Evolutionary conservation across 2,888 invertebrate species (phyloP), one percentile per base, ranked within the genome.

Genomic region (Ypsolopha scabrella): DNA sequence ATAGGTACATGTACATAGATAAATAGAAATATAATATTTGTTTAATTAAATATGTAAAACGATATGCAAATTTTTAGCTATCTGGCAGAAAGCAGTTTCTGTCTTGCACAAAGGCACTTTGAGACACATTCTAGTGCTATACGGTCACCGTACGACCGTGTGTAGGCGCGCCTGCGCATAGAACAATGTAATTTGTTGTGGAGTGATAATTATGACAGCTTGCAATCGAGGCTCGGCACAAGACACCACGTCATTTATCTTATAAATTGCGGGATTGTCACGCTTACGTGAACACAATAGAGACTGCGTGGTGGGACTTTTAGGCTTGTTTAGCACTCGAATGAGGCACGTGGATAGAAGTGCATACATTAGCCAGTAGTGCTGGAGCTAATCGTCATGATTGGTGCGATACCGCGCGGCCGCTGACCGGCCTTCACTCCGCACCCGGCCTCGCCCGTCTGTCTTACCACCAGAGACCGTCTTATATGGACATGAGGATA

Each of bases 381-480:
- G 60, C 44, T 37, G 67, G 62, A 65, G 64, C 62, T 64, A 71
- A 72, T 78, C 68, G 68, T 72, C 74, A 73, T 64, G 75, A 77
- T 74, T 75, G 79, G 76, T 68, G 62, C 76, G 80, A 81, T 82
- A 80, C 79, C 63, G 79, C 74, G 69, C 80, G 83, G 82, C 75
- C 82, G 79, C 75, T 82, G 85, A 83, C 85, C 83, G 85, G 72
- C 85, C 85, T 85, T 85, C 85, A 82, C 85, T 70, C 75, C 62
- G 63, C 65, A 58, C 62, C 65, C 71, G 74, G 65, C 73, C 76
- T 74, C 75, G 75, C 62, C 66, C 70, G 71, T 66, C 62, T 65
- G 65, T 67, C 72, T 70, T 35, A 7, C 41, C 7, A 41, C 47
- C 47, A 10, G 6, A 9, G 34, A 36, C 11, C 41, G 11, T 24